Evolutionary conservation across 2,113 vertebrate species (phyloP), one percentile per base, ranked within the genome.

Genomic region (Penelope pileata): DNA sequence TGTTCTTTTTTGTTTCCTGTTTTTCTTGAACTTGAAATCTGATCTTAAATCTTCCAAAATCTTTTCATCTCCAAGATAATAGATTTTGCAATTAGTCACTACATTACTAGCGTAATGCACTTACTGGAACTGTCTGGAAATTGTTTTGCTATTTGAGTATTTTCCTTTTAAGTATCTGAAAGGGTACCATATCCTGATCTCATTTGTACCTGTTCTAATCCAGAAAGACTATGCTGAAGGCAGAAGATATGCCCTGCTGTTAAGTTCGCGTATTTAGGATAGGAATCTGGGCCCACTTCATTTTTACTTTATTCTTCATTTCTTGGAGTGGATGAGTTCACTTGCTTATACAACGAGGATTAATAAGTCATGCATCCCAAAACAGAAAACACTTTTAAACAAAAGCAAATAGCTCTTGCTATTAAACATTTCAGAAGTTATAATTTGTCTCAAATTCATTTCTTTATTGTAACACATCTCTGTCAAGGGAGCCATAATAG

Each of bases 11-110:
- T 50, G 53, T 68, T 95, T 94, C 94, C 88, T 88, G 83, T 36
- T 90, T 95, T 72, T 91, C 76, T 75, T 90, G 51, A 80, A 60
- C 63, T 92, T 94, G 91, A 88, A 96, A 94, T 63, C 79, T 93
- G 88, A 93, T 75, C 75, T 90, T 78, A 86, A 90, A 81, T 93
- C 56, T 96, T 90, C 56, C 51, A 86, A 83, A 93, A 91, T 72
- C 75, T 91, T 95, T 96, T 97, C 59, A 90, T 94, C 80, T 94
- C 47, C 45, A 81, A 72, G 79, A 90, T 86, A 96, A 90, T 56
- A 93, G 79, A 90, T 93, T 86, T 93, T 83, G 38, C 68, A 95
- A 86, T 91, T 94, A 95, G 68, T 90, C 85, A 86, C 86, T 81
- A 93, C 90, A 68, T 95, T 91, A 78, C 64, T 10, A 48, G 29